Percentiles rank a stretch among this genome's conserved stretches.
Conservation (phyloP, 2,888 invertebrate species). For the Scaptomyza cyrtandrae region DNA sequence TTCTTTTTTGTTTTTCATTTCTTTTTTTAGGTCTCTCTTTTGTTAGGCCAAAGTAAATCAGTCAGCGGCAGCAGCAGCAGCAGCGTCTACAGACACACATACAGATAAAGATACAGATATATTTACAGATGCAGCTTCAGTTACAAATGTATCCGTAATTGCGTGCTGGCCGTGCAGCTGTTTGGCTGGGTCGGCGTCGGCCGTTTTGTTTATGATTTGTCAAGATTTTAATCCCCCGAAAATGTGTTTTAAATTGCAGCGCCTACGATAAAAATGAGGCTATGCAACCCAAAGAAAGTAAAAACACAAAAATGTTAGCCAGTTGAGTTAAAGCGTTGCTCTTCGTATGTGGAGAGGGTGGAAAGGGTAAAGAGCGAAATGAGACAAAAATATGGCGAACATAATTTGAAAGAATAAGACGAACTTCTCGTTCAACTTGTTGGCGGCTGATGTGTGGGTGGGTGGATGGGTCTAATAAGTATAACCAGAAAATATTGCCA, state of each 20-base stretch:
- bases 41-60: conserved; percentile 53
- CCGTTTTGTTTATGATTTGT: conserved; percentile 78
- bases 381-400: conserved; percentile 20
- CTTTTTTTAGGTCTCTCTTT: conserved; percentile 18
- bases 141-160: conserved; percentile 58
- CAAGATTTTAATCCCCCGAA: conserved; percentile 66
- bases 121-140: conserved; percentile 29
- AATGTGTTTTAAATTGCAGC: conserved; percentile 74
- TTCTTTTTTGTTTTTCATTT: not conserved
- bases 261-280: conserved; percentile 54
- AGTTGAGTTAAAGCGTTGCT: conserved; percentile 35
- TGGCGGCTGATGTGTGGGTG: not conserved
- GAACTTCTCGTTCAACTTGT: conserved; percentile 7
- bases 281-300: conserved; percentile 16
- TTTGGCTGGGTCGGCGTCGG: conserved; percentile 24
- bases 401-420: conserved; percentile 54
- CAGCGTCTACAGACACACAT: conserved; percentile 20
- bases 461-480: conserved; percentile 75
- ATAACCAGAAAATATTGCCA: conserved; percentile 78
- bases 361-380: not conserved
- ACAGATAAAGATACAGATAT: conserved; percentile 5
- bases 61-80: conserved; percentile 40
- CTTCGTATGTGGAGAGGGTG: not conserved
- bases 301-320: conserved; percentile 28
- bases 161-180: conserved; percentile 38